Conservation (phyloP, 2,888 invertebrate genomes). For the Campoplex capitator region DNA sequence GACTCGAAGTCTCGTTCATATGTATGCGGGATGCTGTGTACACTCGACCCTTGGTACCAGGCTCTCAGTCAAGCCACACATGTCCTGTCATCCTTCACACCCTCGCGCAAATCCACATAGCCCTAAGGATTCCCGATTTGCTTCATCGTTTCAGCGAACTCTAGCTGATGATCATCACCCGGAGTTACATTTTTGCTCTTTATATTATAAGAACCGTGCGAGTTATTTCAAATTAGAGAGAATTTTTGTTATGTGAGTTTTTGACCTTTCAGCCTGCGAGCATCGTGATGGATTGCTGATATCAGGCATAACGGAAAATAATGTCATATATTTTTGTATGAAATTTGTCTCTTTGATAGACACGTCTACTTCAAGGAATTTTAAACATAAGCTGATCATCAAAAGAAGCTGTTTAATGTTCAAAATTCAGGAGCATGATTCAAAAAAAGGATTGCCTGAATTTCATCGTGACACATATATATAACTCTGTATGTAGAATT, state of each 20-base stretch:
- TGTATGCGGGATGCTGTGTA: constrained; percentile 60
- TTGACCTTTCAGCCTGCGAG: neutral
- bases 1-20: constrained; percentile 51
- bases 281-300: no score
- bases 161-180: neutral
- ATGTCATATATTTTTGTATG: no score
- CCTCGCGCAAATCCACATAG: constrained; percentile 2
- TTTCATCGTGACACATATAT: no score
- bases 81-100: constrained; percentile 28
- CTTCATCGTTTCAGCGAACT: neutral
- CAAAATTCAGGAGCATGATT: no score
- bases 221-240: neutral
- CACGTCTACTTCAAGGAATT: no score
- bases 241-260: neutral
- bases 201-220: neutral
- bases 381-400: no score
- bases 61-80: constrained; percentile 37
- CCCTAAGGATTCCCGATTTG: constrained; percentile 4
- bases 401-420: no score
- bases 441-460: no score
- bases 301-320: no score
- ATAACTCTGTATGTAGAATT: no score
- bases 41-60: constrained; percentile 44
- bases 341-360: no score
- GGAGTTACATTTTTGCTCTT: neutral